Conservation (phyloP, 2,888 invertebrate genomes). For the Drosophila yooni region DNA sequence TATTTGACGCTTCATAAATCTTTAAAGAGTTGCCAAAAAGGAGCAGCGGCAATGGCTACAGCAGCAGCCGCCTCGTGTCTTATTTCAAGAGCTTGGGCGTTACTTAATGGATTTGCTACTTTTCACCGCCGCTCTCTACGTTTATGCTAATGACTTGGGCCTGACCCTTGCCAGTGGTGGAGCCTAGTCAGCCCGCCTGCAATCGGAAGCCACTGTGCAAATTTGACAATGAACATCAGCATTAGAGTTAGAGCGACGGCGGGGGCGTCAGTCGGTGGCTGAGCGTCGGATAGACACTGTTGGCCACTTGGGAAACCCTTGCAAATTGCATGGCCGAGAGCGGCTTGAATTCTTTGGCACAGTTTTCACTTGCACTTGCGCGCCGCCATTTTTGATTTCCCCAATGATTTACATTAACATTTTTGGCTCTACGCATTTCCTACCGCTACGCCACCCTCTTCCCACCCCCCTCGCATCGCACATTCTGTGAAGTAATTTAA, state of each 20-base stretch:
- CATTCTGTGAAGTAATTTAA: slow-evolving; percentile 65
- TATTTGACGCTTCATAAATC: slow-evolving; percentile 84
- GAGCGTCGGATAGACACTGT: slow-evolving; percentile 24
- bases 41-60: slow-evolving; percentile 41
- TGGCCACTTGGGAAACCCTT: slow-evolving; percentile 79
- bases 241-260: not conserved
- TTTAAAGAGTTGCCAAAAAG: slow-evolving; percentile 81
- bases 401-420: slow-evolving; percentile 79
- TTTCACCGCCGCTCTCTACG: slow-evolving; percentile 62
- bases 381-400: slow-evolving; percentile 75
- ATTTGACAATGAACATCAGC: slow-evolving; percentile 70
- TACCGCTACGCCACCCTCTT: not conserved
- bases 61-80: slow-evolving; percentile 31
- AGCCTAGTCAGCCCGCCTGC: slow-evolving; percentile 44
- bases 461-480: not conserved
- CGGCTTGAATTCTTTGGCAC: slow-evolving; percentile 69
- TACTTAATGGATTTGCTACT: slow-evolving; percentile 77
- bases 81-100: slow-evolving; percentile 41
- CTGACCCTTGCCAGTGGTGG: slow-evolving; percentile 24
- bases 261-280: not conserved
- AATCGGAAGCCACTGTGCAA: slow-evolving; percentile 71
- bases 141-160: slow-evolving; percentile 75
- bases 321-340: slow-evolving; percentile 75
- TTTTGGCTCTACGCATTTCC: slow-evolving; percentile 63
- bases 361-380: slow-evolving; percentile 75